Evolutionary conservation across 2,113 vertebrate genomes (phyloP).

Genomic region (Procavia capensis): DNA sequence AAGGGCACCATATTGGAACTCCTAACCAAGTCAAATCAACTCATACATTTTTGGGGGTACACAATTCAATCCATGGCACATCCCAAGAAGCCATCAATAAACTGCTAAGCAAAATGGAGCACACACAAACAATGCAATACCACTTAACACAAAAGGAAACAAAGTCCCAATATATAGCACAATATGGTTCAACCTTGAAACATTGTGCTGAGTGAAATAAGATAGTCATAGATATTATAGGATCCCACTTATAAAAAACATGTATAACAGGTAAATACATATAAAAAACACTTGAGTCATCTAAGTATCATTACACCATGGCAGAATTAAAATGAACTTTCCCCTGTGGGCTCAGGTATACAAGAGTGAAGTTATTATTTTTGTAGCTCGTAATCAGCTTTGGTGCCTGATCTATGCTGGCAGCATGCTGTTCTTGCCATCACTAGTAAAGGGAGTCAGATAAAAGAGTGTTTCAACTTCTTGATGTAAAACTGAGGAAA

Average conservation of each 20-base stretch:
- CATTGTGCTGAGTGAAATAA: not conserved
- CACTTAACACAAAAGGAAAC: not conserved
- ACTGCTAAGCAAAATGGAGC: not conserved
- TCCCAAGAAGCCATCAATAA: not conserved
- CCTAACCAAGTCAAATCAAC: no score
- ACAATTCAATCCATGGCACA: no score
- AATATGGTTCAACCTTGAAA: not conserved
- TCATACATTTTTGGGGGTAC: no score
- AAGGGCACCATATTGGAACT: no score
- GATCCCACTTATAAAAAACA: not conserved
- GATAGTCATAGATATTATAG: not conserved
- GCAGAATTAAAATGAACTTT: conserved; percentile 53
- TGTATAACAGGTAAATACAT: not conserved
- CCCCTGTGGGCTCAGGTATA: not conserved
- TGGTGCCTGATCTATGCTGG: accelerated
- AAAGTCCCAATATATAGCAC: not conserved
- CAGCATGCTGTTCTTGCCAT: accelerated
- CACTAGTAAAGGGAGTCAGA: accelerated
- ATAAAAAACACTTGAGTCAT: conserved; percentile 55
- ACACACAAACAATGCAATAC: not conserved
- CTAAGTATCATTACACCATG: conserved; percentile 70
- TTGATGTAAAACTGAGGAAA: not conserved
- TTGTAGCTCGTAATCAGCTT: accelerated
- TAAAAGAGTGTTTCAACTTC: not conserved
- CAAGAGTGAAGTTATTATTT: not conserved